Evolutionary conservation across 2,888 invertebrate species (phyloP).

Genomic region (Auanema freiburgensis): DNA sequence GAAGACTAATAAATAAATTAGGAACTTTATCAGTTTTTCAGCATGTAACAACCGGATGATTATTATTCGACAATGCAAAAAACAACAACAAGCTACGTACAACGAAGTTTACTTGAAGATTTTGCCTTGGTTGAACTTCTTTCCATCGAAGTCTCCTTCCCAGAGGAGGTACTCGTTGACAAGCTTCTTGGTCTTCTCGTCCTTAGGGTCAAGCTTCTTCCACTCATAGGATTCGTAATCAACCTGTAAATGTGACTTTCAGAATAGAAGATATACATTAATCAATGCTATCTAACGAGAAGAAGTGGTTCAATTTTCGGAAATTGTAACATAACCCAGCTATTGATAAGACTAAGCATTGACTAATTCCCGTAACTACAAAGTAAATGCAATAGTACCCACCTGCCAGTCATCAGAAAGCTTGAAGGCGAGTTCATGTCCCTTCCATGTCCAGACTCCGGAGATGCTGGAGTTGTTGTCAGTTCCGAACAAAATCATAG

Average conservation of each 20-base stretch:
- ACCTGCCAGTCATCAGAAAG: conserved; percentile 67
- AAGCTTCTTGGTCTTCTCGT: conserved; percentile 73
- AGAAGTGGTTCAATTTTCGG: conserved; percentile 35
- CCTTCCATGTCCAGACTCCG: conserved; percentile 97
- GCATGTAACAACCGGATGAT: conserved; percentile 2
- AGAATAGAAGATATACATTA: conserved; percentile 33
- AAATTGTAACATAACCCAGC: conserved; percentile 38
- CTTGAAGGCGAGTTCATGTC: conserved; percentile 85
- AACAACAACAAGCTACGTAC: conserved; percentile 11
- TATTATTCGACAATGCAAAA: background rate
- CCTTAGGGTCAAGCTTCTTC: conserved; percentile 84
- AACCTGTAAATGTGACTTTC: conserved; percentile 67
- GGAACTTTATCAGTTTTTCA: too few relatives aligned
- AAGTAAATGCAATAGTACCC: conserved; percentile 7
- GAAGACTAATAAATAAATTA: too few relatives aligned
- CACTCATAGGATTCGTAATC: conserved; percentile 95
- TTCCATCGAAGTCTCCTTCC: conserved; percentile 79
- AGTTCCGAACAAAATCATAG: conserved; percentile 86
- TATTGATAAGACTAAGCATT: conserved; percentile 26
- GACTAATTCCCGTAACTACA: conserved; percentile 31
- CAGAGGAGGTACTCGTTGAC: conserved; percentile 63
- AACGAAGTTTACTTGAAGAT: conserved; percentile 81
- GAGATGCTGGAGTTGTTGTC: conserved; percentile 90
- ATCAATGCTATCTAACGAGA: conserved; percentile 41
- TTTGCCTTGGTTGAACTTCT: conserved; percentile 96